Percentiles rank a stretch among this genome's conserved stretches.
Conservation (phyloP, 1,140 invertebrate genomes). For the Sarcophaga peregrina region DNA sequence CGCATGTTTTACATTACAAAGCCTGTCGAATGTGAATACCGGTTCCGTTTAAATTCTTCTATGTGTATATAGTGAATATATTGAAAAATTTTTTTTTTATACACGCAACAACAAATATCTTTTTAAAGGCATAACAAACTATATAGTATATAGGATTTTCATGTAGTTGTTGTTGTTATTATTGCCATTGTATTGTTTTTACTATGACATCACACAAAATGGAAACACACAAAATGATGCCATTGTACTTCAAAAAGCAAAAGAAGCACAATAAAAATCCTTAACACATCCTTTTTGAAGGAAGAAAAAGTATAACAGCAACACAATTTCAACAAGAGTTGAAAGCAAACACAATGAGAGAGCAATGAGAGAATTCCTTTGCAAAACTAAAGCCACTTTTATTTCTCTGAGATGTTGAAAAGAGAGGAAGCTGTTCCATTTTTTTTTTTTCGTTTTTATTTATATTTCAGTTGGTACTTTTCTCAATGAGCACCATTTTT, state of each 20-base stretch:
- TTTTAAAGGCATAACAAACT: background rate
- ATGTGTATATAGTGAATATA: background rate
- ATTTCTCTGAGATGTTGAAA: too few species aligned
- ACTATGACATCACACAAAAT: constrained; percentile 7
- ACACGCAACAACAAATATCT: background rate
- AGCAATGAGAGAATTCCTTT: background rate
- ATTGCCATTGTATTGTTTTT: constrained; percentile 5
- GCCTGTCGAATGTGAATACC: constrained; percentile 11
- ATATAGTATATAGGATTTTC: background rate
- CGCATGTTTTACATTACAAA: constrained; percentile 31
- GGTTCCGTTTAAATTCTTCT: constrained; percentile 19
- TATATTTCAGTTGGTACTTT: too few species aligned
- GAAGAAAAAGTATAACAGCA: background rate
- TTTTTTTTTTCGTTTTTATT: too few species aligned
- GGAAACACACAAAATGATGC: constrained; percentile 1
- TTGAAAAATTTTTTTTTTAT: constrained; percentile 19
- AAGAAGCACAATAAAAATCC: background rate
- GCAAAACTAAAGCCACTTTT: too few species aligned
- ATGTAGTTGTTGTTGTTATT: constrained; percentile 33
- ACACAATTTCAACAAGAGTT: background rate
- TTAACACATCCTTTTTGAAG: constrained; percentile 21
- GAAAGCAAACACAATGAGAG: background rate
- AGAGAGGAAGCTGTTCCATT: too few species aligned
- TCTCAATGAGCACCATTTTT: too few species aligned
- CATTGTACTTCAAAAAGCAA: background rate